These are phyloP conservation scores for Euzetes globulus DNA, from an alignment of 2,888 invertebrate genomes.

Conservation along the genomic window DNA sequence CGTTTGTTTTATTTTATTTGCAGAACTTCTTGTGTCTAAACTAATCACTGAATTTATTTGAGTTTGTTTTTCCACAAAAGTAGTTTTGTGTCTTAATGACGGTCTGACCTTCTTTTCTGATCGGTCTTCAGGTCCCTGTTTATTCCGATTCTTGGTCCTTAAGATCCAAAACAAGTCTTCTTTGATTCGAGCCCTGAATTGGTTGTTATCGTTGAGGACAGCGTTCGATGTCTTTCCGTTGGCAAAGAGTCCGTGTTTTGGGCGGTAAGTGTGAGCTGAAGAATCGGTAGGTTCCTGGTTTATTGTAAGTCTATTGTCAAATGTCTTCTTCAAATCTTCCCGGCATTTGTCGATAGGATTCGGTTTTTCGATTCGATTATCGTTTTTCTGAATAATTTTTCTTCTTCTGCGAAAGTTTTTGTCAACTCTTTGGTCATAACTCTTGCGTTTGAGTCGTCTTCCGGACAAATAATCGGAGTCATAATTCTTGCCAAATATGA, in stretches of 20 bases:
- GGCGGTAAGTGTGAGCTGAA: neutral
- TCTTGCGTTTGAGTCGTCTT: neutral
- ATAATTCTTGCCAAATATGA: conserved; percentile 5
- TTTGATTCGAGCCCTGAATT: conserved; percentile 1
- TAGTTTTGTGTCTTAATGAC: neutral
- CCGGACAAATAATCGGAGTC: conserved; percentile 18
- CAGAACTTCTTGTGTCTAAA: neutral
- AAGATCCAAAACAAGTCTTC: conserved; percentile 26
- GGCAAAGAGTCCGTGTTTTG: neutral
- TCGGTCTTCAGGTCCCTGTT: neutral
- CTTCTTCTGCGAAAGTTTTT: neutral
- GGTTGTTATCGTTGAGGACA: neutral
- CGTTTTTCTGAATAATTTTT: neutral
- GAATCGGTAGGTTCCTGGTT: neutral
- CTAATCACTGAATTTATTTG: neutral
- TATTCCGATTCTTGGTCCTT: neutral
- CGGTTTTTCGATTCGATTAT: neutral
- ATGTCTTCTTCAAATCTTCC: neutral
- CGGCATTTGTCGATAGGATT: neutral
- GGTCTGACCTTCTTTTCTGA: neutral
- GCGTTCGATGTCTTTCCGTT: conserved; percentile 4
- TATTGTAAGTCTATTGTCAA: neutral
- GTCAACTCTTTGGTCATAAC: neutral
- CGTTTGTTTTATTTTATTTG: too few species aligned
- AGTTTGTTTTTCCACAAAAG: neutral